Percentiles rank a stretch among this genome's conserved stretches.
These are phyloP conservation scores for Phoxinus dragarum DNA, from an alignment of 2,797 vertebrate genomes.

Conservation along the genomic window DNA sequence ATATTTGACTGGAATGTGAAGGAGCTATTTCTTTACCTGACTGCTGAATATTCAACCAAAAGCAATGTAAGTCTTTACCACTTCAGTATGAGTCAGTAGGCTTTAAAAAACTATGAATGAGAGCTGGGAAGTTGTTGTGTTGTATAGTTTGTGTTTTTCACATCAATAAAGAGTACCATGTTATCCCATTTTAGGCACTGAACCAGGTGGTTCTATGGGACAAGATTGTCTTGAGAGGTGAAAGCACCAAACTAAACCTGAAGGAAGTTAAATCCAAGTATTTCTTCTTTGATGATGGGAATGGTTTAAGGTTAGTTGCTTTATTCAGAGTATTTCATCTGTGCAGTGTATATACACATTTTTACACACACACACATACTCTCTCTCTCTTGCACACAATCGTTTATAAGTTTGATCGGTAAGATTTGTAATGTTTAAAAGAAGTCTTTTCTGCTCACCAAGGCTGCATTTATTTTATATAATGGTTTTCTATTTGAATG, in stretches of 20 bases:
- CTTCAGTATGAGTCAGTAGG: background rate
- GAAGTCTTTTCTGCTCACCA: background rate
- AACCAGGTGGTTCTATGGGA: conserved; percentile 99
- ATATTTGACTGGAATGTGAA: conserved; percentile 99
- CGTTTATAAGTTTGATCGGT: background rate
- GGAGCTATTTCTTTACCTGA: conserved; percentile 95
- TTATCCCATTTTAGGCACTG: conserved; percentile 80
- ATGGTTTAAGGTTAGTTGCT: conserved; percentile 89
- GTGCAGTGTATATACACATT: background rate
- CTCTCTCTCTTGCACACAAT: background rate
- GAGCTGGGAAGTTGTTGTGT: background rate
- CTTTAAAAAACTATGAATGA: background rate
- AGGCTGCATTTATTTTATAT: background rate
- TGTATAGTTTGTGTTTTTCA: background rate
- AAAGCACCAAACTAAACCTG: conserved; percentile 88
- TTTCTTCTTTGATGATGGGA: conserved; percentile 98
- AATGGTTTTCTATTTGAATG: background rate
- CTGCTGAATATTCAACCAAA: conserved; percentile 80
- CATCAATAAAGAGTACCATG: background rate
- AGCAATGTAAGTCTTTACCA: conserved; percentile 82
- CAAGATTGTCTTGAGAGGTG: conserved; percentile 93
- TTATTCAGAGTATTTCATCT: background rate
- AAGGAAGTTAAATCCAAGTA: conserved; percentile 97
- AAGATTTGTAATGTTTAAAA: background rate
- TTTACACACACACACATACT: too few relatives aligned